Conservation (phyloP, 2,797 vertebrate genomes). For the Ptychadena robeensis region DNA sequence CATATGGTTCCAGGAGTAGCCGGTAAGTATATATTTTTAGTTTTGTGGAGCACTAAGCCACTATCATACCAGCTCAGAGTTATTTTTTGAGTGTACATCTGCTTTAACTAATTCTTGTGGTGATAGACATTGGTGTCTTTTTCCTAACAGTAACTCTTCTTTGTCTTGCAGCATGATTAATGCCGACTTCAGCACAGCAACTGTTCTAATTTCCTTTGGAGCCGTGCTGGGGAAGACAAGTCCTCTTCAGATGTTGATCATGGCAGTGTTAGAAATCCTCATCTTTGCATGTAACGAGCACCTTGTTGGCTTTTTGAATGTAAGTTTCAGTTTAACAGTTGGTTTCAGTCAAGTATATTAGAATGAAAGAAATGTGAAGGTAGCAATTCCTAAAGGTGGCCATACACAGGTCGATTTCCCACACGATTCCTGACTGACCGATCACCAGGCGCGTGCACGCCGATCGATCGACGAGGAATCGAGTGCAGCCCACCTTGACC, state of each 20-base stretch:
- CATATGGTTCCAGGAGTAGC: no score
- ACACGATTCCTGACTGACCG: no score
- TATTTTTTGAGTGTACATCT: no score
- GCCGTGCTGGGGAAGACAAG: conserved; percentile 94
- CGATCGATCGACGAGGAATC: no score
- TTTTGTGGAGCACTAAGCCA: no score
- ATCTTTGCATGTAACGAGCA: conserved; percentile 88
- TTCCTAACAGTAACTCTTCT: conserved; percentile 40
- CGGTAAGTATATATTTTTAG: no score
- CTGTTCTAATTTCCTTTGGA: conserved; percentile 96
- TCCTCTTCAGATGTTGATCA: conserved; percentile 90
- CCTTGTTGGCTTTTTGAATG: conserved; percentile 74
- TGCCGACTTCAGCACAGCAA: conserved; percentile 94
- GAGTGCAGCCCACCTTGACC: no score
- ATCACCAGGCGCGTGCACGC: no score
- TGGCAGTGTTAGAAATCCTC: conserved; percentile 90
- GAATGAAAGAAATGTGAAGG: background rate
- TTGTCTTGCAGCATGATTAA: conserved; percentile 85
- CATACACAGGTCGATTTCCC: no score
- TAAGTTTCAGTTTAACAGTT: conserved; percentile 64
- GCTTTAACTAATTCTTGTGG: no score
- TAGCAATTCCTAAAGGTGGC: background rate
- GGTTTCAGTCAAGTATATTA: background rate
- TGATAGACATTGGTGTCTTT: background rate
- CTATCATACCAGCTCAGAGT: no score